phyloP scores from a whole-genome alignment of 1,140 invertebrate species.

The Psilanteris sp. region DNA sequence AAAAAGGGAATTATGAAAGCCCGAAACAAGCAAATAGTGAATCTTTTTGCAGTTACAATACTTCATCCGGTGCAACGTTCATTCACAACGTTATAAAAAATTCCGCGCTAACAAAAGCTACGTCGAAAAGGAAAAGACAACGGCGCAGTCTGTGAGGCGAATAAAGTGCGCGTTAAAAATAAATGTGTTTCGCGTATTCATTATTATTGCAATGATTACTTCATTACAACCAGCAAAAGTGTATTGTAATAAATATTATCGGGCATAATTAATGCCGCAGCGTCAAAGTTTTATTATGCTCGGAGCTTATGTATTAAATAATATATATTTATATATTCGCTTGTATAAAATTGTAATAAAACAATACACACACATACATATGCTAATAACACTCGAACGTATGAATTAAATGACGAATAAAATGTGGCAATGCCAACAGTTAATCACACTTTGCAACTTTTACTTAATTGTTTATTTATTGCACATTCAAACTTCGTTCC shows the following conservation, averaged over 20 bases:
- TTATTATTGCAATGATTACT: too few species aligned
- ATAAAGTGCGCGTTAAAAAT: background rate
- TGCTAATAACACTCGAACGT: too few species aligned
- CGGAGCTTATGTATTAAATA: too few species aligned
- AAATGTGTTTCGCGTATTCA: background rate
- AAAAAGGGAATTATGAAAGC: constrained; percentile 1
- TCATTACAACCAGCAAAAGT: too few species aligned
- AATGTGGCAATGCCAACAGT: too few species aligned
- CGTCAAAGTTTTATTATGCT: too few species aligned
- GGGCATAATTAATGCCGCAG: too few species aligned
- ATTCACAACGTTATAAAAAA: constrained; percentile 19
- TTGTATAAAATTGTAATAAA: too few species aligned
- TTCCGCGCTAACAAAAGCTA: background rate
- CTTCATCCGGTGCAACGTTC: constrained; percentile 16
- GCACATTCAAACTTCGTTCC: constrained; percentile 3
- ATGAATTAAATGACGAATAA: too few species aligned
- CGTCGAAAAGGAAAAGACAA: constrained; percentile 6
- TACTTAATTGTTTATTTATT: constrained; percentile 25
- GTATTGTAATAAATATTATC: too few species aligned
- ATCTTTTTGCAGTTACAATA: constrained; percentile 25
- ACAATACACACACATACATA: too few species aligned
- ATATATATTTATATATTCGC: too few species aligned
- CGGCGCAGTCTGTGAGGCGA: background rate
- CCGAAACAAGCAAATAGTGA: constrained; percentile 4
- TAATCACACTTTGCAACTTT: background rate